Conservation (phyloP, 23 tunicate species). For the Halocynthia aurantium region DNA sequence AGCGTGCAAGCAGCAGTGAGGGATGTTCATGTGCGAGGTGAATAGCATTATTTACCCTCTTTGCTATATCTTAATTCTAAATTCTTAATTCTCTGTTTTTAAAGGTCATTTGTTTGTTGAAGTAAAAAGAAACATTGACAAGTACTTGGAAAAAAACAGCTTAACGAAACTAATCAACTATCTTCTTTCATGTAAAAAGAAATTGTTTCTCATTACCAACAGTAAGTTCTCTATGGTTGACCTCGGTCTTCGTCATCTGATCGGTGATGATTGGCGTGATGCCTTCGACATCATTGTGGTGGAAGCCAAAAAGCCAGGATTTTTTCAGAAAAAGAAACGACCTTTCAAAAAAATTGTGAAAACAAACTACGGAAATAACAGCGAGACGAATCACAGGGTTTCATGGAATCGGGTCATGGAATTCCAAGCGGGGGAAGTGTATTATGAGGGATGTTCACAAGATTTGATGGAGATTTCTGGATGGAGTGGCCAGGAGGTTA, state of each 20-base stretch:
- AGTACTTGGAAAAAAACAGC: slow-evolving; percentile 39
- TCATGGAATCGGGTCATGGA: slow-evolving; percentile 49
- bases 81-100: no score
- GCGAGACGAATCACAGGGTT: neutral
- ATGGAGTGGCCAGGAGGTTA: slow-evolving; percentile 56
- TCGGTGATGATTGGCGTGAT: slow-evolving; percentile 75
- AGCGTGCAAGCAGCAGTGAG: slow-evolving; percentile 60
- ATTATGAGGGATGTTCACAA: slow-evolving; percentile 65
- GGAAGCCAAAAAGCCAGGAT: slow-evolving; percentile 80
- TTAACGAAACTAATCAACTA: slow-evolving; percentile 28
- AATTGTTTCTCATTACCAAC: slow-evolving; percentile 77
- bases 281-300: slow-evolving; percentile 86
- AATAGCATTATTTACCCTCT: no score
- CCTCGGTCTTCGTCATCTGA: slow-evolving; percentile 51
- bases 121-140: slow-evolving; percentile 40
- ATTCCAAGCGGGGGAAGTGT: slow-evolving; percentile 50
- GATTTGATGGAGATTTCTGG: slow-evolving; percentile 66
- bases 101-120: slow-evolving; percentile 35
- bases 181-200: slow-evolving; percentile 32
- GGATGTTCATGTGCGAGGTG: slow-evolving; percentile 32
- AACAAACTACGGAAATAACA: neutral
- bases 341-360: slow-evolving; percentile 47
- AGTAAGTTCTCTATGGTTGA: slow-evolving; percentile 62
- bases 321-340: slow-evolving; percentile 44
- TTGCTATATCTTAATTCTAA: no score